Evolutionary conservation across 1,140 invertebrate species (phyloP), one percentile per base, ranked within the genome.

Genomic region (Drosophila bocki): DNA sequence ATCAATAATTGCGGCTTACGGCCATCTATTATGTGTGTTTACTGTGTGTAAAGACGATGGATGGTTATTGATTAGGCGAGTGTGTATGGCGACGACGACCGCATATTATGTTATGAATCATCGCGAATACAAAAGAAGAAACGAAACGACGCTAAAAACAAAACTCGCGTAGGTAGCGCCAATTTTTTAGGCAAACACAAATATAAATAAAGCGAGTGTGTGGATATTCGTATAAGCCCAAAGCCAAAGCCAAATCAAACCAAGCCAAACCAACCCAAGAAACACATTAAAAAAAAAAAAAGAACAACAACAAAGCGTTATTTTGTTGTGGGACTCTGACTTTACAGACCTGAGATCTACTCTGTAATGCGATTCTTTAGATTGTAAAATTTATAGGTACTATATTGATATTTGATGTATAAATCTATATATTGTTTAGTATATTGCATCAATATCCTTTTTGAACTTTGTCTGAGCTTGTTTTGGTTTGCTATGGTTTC

Each of bases 1-100:
- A 87, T 87, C 84, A 88, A 88, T 88, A 87, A 87, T 87, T 87
- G 80, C 80, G 87, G 83, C 83, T 88, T 87, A 88, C 79, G 68
- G 64, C 47, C 80, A 87, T 88, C 83, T 82, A 87, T 87, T 87
- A 88, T 83, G 65, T 67, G 67, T 77, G 81, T 84, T 86, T 86
- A 78, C 82, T 87, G 79, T 86, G 58, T 82, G 75, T 87, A 84
- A 77, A 88, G 85, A 88, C 84, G 85, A 88, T 84, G 88, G 84
- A 88, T 88, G 84, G 80, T 88, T 88, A 88, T 88, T 88, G 84
- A 88, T 88, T 90, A 81, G 78, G 75, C 67, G 60, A 39, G 61
- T 37, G 39, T 41, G 37, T 57, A 33, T 7, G 4, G 0, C 4
- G 35, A 15, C 48, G 26, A 12, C 44, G 61, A 12, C 9, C 33